phyloP scores from a whole-genome alignment of 2,113 vertebrate species.

The Etheostoma cragini region DNA sequence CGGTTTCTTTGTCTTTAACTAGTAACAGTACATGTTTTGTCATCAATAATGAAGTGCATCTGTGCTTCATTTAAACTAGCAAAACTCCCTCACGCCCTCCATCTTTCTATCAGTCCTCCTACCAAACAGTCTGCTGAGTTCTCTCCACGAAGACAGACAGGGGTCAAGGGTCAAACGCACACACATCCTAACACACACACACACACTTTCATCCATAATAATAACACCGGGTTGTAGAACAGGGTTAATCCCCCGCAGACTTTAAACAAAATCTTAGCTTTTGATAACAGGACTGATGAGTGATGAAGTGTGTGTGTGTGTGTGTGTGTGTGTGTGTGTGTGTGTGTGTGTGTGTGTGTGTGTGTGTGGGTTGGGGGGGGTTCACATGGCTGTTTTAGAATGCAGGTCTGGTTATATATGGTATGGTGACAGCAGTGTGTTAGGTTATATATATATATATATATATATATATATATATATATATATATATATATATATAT shows the following conservation, averaged over 20 bases:
- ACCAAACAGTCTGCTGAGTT: conserved; percentile 32
- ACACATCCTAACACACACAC: conserved; percentile 32
- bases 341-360: conserved; percentile 13
- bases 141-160: conserved; percentile 23
- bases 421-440: no score
- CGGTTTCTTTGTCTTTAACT: neutral
- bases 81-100: neutral
- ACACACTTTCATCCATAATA: conserved; percentile 17
- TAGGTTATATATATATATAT: no score
- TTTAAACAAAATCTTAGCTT: conserved; percentile 33
- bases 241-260: conserved; percentile 1
- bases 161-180: conserved; percentile 44
- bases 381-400: no score
- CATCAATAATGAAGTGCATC: conserved; percentile 18
- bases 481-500: no score
- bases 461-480: no score
- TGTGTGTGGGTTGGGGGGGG: no score
- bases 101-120: conserved; percentile 22
- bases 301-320: conserved; percentile 26
- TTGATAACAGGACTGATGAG: conserved; percentile 41
- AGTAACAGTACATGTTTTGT: neutral
- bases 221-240: conserved; percentile 25
- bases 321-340: conserved; percentile 17
- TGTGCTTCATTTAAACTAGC: conserved; percentile 28
- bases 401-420: no score